Evolutionary conservation across 2,797 vertebrate species (phyloP), one percentile per base, ranked within the genome.

Genomic region (Somateria mollissima): DNA sequence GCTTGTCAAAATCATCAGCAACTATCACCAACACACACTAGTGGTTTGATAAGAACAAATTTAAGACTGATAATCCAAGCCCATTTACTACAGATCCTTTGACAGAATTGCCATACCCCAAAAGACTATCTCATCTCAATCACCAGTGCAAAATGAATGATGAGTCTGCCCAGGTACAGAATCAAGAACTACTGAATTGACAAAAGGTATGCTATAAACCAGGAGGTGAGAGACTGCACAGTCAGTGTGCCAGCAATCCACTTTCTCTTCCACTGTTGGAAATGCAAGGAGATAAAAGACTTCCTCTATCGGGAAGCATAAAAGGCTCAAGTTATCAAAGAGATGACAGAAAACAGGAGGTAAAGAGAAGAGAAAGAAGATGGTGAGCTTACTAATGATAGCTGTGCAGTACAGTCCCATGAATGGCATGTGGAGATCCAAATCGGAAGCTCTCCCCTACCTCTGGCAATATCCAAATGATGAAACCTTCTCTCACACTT

Each of bases 41-140:
- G 43, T 18, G 53, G 24, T 36, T 13, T 79, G 25, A 87, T 32
- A 88, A 88, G 58, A 96, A 47, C 43, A 83, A 94, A 94, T 86
- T 80, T 57, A 85, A 85, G 58, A 60, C 65, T 60, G 51, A 89
- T 54, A 93, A 92, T 51, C 73, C 70, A 70, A 34, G 41, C 22
- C 16, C 39, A 67, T 80, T 84, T 83, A 45, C 53, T 87, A 69
- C 32, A 85, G 57, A 80, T 64, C 12, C 54, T 75, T 74, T 49
- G 32, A 67, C 77, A 56, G 61, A 84, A n/a, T 17, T 82, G 25
- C 45, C 49, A 16, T 54, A 84, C 60, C 60, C n/a, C 64, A 81
- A 71, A 84, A 79, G 64, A 67, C 11, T 66, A 25, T 61, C 45
- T 83, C 41, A 56, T 72, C 34, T 84, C 49, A 87, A 61, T 77